These are phyloP conservation scores for Fabriciana adippe DNA, from an alignment of 2,888 invertebrate species.

Conservation along the genomic window DNA sequence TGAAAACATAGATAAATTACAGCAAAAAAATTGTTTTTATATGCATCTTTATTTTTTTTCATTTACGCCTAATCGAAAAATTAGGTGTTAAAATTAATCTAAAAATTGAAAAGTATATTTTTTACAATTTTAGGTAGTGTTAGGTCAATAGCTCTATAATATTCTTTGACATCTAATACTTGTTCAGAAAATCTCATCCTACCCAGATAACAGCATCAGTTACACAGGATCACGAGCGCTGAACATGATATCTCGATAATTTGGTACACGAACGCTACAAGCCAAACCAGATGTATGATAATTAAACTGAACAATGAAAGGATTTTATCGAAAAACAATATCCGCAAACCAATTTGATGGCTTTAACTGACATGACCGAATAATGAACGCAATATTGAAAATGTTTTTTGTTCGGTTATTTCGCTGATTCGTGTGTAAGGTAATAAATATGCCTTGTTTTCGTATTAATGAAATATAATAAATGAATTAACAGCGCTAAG, in stretches of 20 bases:
- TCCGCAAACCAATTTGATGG: slow-evolving; percentile 37
- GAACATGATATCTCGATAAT: slow-evolving; percentile 37
- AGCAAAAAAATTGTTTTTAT: too few relatives aligned
- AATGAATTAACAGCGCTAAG: not conserved
- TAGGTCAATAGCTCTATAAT: not conserved
- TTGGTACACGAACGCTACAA: slow-evolving; percentile 37
- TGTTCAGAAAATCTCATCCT: too few relatives aligned
- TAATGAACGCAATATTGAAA: slow-evolving; percentile 38
- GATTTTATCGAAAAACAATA: slow-evolving; percentile 52
- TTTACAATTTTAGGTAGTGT: not conserved
- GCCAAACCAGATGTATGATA: slow-evolving; percentile 46
- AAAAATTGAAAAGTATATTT: too few relatives aligned
- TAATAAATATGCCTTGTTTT: slow-evolving; percentile 18
- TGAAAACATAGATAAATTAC: too few relatives aligned
- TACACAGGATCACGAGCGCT: slow-evolving; percentile 9
- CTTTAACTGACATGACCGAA: slow-evolving; percentile 34
- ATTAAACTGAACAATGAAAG: slow-evolving; percentile 55
- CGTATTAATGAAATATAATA: slow-evolving; percentile 9
- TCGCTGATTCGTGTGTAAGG: slow-evolving; percentile 2
- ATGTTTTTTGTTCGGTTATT: slow-evolving; percentile 29
- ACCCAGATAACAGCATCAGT: not conserved
- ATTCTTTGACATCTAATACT: too few relatives aligned
- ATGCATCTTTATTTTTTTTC: too few relatives aligned
- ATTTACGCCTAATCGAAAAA: too few relatives aligned
- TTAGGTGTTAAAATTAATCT: too few relatives aligned